A percentile compares a stretch with the other conserved stretches of the same genome.
Evolutionary conservation across 2,888 invertebrate species (phyloP).

Genomic region (Pecten maximus): DNA sequence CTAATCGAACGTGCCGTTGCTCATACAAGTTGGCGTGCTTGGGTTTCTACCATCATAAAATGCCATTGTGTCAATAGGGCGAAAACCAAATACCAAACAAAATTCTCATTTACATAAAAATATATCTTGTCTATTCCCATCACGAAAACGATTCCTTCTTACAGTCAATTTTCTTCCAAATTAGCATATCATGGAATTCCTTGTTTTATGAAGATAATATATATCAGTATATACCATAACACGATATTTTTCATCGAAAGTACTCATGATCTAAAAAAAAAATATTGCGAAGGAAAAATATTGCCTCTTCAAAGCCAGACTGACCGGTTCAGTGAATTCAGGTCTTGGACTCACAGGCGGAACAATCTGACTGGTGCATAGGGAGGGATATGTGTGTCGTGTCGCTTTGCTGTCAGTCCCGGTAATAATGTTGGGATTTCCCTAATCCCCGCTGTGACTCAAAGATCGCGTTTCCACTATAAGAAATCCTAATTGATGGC

Average conservation of each 20-base stretch:
- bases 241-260: neutral
- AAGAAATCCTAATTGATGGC: neutral
- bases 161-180: too few species aligned
- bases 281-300: neutral
- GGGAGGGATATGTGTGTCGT: neutral
- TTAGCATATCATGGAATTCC: too few species aligned
- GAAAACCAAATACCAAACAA: too few species aligned
- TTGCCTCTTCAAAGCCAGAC: neutral
- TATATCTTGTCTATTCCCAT: too few species aligned
- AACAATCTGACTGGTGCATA: neutral
- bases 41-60: neutral
- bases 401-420: neutral
- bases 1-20: too few species aligned
- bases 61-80: too few species aligned
- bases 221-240: neutral
- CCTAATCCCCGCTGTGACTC: neutral
- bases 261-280: neutral
- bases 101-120: too few species aligned
- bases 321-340: neutral
- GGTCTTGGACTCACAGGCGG: neutral
- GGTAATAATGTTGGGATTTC: neutral
- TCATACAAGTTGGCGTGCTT: too few species aligned
- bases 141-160: too few species aligned
- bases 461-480: neutral
- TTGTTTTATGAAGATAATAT: too few species aligned